Conservation (phyloP, 2,888 invertebrate species). For the Galeopsomyia nigrocyanea region DNA sequence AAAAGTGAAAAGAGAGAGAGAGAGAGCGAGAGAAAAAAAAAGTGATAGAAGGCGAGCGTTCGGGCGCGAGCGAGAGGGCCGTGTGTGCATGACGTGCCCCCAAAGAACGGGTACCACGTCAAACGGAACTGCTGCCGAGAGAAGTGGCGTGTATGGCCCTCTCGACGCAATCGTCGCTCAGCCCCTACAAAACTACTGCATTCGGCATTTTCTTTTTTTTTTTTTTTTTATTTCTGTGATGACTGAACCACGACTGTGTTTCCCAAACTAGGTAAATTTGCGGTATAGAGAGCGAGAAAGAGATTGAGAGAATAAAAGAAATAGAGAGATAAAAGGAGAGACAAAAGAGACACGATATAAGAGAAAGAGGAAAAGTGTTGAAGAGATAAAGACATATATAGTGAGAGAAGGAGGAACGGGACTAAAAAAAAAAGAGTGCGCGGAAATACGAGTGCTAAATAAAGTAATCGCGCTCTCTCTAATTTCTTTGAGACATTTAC, state of each 20-base stretch:
- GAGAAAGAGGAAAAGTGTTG: slow-evolving; percentile 23
- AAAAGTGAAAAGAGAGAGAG: slow-evolving; percentile 29
- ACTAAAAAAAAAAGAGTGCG: slow-evolving; percentile 30
- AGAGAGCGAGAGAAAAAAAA: slow-evolving; percentile 31
- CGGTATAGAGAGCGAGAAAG: slow-evolving; percentile 61
- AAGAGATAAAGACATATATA: slow-evolving; percentile 50
- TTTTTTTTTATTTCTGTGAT: slow-evolving; percentile 42
- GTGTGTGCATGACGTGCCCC: slow-evolving; percentile 36
- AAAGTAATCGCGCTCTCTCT: slow-evolving; percentile 23
- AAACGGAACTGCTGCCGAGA: not conserved
- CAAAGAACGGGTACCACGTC: slow-evolving; percentile 51
- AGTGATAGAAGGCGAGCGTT: slow-evolving; percentile 2
- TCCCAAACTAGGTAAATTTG: slow-evolving; percentile 69
- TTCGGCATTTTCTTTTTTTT: slow-evolving; percentile 50
- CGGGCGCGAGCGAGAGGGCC: slow-evolving; percentile 31
- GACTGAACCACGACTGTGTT: slow-evolving; percentile 69
- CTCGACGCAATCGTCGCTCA: slow-evolving; percentile 41
- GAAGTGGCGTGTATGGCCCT: slow-evolving; percentile 21
- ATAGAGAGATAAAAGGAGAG: slow-evolving; percentile 45
- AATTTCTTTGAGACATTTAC: not conserved
- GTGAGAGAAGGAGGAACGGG: slow-evolving; percentile 19
- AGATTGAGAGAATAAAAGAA: slow-evolving; percentile 45
- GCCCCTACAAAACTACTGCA: slow-evolving; percentile 56
- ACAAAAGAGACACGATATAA: slow-evolving; percentile 21
- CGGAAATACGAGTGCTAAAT: slow-evolving; percentile 45